Percentiles rank a stretch among this genome's conserved stretches.
phyloP scores from a whole-genome alignment of 2,113 vertebrate species.

The Lycaon pictus region DNA sequence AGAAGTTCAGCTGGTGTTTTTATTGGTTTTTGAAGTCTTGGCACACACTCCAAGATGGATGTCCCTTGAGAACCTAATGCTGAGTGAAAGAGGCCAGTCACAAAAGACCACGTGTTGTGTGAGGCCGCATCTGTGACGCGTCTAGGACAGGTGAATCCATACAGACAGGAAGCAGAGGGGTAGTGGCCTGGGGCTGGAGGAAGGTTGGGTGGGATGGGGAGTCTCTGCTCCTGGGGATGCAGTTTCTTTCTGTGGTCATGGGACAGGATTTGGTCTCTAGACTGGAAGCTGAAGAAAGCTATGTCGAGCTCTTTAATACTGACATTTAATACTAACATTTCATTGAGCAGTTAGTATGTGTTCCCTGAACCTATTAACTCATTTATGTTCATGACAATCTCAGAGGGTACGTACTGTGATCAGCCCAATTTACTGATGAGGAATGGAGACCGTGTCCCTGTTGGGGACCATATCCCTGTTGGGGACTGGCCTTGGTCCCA shows the following conservation, averaged over 20 bases:
- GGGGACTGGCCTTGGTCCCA: neutral
- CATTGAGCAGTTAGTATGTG: neutral
- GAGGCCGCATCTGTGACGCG: neutral
- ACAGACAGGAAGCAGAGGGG: neutral
- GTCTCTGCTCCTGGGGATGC: neutral
- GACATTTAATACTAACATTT: neutral
- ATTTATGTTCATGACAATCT: neutral
- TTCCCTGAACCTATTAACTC: neutral
- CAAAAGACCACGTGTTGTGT: neutral
- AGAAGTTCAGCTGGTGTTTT: neutral
- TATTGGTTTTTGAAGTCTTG: neutral
- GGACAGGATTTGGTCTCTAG: neutral
- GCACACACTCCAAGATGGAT: neutral
- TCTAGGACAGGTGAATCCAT: no score
- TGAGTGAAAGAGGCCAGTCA: neutral
- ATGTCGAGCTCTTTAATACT: neutral
- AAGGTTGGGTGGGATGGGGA: no score
- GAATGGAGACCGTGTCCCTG: neutral
- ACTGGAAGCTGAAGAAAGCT: neutral
- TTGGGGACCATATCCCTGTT: neutral
- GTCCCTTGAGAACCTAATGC: neutral
- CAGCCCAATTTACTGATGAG: neutral
- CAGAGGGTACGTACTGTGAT: rapidly evolving
- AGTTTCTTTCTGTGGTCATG: neutral
- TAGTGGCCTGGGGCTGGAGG: rapidly evolving